Evolutionary conservation across 2,797 vertebrate species (phyloP).

Genomic region (Chaunax sp.): DNA sequence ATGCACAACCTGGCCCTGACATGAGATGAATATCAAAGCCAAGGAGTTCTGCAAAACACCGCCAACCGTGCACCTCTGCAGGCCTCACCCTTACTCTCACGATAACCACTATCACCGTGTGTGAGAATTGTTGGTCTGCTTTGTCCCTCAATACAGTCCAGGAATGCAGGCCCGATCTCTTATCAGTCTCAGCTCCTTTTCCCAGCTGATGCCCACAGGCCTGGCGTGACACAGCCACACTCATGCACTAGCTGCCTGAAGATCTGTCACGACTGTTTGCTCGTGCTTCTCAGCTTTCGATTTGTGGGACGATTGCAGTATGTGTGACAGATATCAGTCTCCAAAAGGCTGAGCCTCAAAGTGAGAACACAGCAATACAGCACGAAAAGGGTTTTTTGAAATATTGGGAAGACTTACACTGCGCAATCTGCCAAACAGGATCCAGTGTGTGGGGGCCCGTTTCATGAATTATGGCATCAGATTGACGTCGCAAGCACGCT

Average conservation of each 20-base stretch:
- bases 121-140: conserved; percentile 63
- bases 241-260: conserved; percentile 31
- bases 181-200: conserved; percentile 67
- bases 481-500: no score
- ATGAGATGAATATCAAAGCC: conserved; percentile 66
- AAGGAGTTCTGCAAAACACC: conserved; percentile 54
- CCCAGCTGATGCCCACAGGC: conserved; percentile 67
- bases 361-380: conserved; percentile 4
- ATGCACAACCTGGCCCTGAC: conserved; percentile 52
- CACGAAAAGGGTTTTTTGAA: conserved; percentile 28
- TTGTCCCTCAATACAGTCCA: conserved; percentile 46
- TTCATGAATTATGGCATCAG: neutral
- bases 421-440: conserved; percentile 1
- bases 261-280: conserved; percentile 47
- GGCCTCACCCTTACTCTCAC: conserved; percentile 53
- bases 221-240: conserved; percentile 20
- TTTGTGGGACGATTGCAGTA: conserved; percentile 27
- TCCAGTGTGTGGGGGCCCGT: neutral
- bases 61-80: conserved; percentile 39
- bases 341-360: conserved; percentile 12
- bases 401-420: neutral
- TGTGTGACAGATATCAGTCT: conserved; percentile 37
- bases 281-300: conserved; percentile 49
- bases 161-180: conserved; percentile 67
- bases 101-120: conserved; percentile 33